These are phyloP conservation scores for Dendropsophus ebraccatus DNA, from an alignment of 2,113 vertebrate species.

Conservation along the genomic window DNA sequence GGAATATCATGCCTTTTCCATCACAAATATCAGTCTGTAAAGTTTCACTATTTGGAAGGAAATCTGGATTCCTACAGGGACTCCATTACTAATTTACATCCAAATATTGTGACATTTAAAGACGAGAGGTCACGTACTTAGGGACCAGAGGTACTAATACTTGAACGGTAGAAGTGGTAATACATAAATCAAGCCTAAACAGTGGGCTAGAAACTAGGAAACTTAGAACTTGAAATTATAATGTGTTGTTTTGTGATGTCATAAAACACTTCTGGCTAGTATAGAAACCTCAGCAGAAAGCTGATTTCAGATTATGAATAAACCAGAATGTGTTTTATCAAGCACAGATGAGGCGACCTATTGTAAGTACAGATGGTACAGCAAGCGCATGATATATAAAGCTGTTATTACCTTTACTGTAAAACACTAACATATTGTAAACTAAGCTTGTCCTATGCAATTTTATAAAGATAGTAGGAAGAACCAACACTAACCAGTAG, in stretches of 20 bases:
- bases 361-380: background rate
- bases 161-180: background rate
- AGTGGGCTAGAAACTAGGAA: background rate
- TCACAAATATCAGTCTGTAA: slow-evolving; percentile 20
- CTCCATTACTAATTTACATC: slow-evolving; percentile 13
- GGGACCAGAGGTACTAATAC: background rate
- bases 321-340: background rate
- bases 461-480: too few species aligned
- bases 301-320: background rate
- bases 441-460: too few species aligned
- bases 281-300: background rate
- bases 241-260: background rate
- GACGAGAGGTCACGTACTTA: background rate
- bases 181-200: background rate
- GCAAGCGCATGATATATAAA: background rate
- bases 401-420: background rate
- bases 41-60: slow-evolving; percentile 12
- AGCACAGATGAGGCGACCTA: background rate
- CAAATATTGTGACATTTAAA: slow-evolving; percentile 9
- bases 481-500: too few species aligned
- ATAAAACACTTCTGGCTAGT: background rate
- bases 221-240: background rate
- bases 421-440: background rate
- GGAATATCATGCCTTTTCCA: slow-evolving; percentile 38
- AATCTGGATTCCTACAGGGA: background rate